phyloP scores from a whole-genome alignment of 2,888 invertebrate genomes.

The Melanostoma scalare region DNA sequence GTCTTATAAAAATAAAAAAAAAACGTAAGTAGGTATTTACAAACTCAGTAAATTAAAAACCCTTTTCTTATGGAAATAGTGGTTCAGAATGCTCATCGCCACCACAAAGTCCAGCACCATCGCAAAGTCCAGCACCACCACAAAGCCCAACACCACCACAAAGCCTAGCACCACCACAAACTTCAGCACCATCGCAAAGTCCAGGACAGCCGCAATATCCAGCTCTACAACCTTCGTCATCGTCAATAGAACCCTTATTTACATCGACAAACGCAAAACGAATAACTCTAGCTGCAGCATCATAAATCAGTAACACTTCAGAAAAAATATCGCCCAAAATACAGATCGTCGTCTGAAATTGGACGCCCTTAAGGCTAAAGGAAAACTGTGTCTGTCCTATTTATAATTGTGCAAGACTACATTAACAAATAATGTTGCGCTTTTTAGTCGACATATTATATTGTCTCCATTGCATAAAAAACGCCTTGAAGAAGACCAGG shows the following conservation, averaged over 20 bases:
- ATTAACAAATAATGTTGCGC: constrained; percentile 7
- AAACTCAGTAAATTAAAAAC: too few species aligned
- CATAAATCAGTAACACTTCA: background rate
- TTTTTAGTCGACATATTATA: constrained; percentile 2
- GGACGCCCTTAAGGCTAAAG: constrained; percentile 7
- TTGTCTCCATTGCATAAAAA: background rate
- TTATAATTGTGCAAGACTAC: constrained; percentile 7
- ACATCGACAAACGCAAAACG: constrained; percentile 37
- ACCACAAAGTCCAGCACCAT: background rate
- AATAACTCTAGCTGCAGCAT: background rate
- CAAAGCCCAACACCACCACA: constrained; percentile 1
- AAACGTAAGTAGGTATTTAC: too few species aligned
- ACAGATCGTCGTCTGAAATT: constrained; percentile 12
- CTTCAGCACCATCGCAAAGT: constrained; percentile 78
- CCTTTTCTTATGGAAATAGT: too few species aligned
- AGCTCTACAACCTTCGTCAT: constrained; percentile 73
- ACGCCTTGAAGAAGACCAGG: constrained; percentile 2
- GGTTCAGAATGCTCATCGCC: too few species aligned
- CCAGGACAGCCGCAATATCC: too few species aligned
- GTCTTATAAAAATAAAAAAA: too few species aligned
- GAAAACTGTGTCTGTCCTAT: constrained; percentile 3
- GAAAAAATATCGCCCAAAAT: constrained; percentile 2
- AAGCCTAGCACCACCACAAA: constrained; percentile 76
- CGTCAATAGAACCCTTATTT: constrained; percentile 43
- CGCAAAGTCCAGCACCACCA: background rate